These are phyloP conservation scores for Diadophis punctatus DNA, from an alignment of 2,113 vertebrate genomes.

Conservation along the genomic window DNA sequence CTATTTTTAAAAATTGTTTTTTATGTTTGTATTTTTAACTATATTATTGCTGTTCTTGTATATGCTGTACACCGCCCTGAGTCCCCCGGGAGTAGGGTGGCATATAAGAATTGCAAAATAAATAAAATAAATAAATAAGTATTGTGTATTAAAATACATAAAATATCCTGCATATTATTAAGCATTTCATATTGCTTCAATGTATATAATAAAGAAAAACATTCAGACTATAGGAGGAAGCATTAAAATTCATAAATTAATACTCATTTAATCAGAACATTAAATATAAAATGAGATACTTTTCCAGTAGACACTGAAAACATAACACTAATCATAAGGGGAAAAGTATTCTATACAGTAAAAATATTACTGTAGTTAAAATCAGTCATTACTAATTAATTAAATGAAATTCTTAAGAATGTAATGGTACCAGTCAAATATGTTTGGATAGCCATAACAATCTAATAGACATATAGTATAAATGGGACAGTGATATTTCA, in stretches of 20 bases:
- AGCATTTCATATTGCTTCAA: background rate
- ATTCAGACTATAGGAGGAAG: background rate
- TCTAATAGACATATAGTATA: background rate
- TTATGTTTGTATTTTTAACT: too few relatives aligned
- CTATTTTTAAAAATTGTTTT: too few relatives aligned
- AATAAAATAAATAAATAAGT: too few relatives aligned
- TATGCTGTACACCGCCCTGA: too few relatives aligned
- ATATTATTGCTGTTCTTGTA: too few relatives aligned
- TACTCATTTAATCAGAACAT: background rate
- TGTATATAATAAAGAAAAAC: background rate
- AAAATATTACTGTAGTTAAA: background rate
- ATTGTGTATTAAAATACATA: background rate
- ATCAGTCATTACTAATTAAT: background rate
- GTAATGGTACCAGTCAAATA: background rate
- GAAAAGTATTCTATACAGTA: background rate
- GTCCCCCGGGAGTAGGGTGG: too few relatives aligned
- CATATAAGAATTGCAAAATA: too few relatives aligned
- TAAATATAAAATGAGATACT: background rate
- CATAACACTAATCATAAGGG: background rate
- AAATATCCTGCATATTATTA: background rate
- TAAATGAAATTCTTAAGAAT: background rate
- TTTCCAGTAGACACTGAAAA: background rate
- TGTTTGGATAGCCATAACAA: background rate
- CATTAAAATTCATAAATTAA: background rate
- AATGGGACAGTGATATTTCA: background rate